phyloP scores from a whole-genome alignment of 2,797 vertebrate species.

The Gymnocypris eckloni region DNA sequence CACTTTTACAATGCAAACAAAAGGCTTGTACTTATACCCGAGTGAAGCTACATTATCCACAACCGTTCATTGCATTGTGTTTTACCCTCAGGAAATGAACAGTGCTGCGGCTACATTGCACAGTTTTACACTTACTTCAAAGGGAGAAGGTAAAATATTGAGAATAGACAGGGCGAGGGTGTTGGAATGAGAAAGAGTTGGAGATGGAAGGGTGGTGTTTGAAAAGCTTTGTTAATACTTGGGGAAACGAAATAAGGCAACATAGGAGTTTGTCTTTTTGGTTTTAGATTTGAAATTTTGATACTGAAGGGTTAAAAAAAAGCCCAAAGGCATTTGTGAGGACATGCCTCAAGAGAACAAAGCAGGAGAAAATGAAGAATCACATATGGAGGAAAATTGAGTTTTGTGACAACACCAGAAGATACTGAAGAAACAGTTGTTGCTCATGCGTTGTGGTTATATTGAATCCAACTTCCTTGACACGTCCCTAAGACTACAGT shows the following conservation, averaged over 20 bases:
- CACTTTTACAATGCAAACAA: constrained; percentile 55
- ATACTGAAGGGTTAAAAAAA: constrained; percentile 36
- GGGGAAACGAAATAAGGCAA: constrained; percentile 62
- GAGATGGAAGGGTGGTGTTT: constrained; percentile 57
- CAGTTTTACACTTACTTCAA: constrained; percentile 59
- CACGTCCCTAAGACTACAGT: constrained; percentile 85
- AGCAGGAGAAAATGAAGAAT: constrained; percentile 40
- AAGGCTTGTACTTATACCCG: constrained; percentile 81
- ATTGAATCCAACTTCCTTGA: constrained; percentile 84
- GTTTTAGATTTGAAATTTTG: constrained; percentile 55
- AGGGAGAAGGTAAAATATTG: constrained; percentile 54
- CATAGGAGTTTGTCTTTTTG: constrained; percentile 59
- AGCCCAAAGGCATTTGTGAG: constrained; percentile 25
- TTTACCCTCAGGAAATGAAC: constrained; percentile 70
- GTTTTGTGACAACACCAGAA: constrained; percentile 66
- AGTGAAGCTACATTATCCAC: constrained; percentile 71
- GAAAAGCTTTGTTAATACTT: constrained; percentile 68
- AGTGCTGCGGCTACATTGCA: constrained; percentile 69
- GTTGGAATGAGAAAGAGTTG: constrained; percentile 57
- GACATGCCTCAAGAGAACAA: constrained; percentile 52
- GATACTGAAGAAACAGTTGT: constrained; percentile 81
- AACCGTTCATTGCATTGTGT: constrained; percentile 71
- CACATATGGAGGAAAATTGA: constrained; percentile 68
- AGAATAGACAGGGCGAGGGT: constrained; percentile 46
- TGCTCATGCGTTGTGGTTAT: constrained; percentile 85